Evolutionary conservation across 2,888 invertebrate genomes (phyloP), one percentile per base, ranked within the genome.

Genomic region (Microctonus aethiopoides): DNA sequence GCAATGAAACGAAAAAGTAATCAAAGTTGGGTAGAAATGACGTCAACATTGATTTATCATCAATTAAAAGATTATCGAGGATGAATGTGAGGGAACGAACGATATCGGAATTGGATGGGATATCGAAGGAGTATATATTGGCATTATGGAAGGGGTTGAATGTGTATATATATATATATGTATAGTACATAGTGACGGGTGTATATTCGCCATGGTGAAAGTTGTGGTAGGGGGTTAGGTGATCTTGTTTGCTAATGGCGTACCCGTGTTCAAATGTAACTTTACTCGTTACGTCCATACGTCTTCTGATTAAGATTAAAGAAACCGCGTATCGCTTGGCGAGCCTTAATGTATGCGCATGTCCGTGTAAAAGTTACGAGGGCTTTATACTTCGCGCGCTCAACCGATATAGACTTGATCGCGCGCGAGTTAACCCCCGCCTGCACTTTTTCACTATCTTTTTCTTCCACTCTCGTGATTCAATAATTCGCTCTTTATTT

Each of bases 221-320:
- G 66, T 73, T 69, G 75, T 71, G 77, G 80, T 77, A 77, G n/a
- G 79, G 78, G 79, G 80, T 78, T 46, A 82, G 81, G 81, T 80
- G 84, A 83, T 84, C 84, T 82, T 83, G 83, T 83, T 84, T 81
- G 84, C 84, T 85, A 85, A 85, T 85, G 84, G 84, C 82, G 81
- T 84, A 85, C 84, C 82, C 84, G 81, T 85, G 84, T 85, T 83
- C 82, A 79, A 80, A 82, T 83, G 83, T 84, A 80, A 76, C 73
- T 83, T 80, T 80, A 81, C 78, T 76, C 75, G 78, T 77, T 79
- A 80, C 78, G 82, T 81, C 83, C 82, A 84, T 84, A 83, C 79
- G 83, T 84, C 83, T 83, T 84, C 80, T 83, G 84, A 84, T 84
- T 84, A 81, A 84, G 84, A 84, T 84, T 84, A 83, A 84, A 84